These are phyloP conservation scores for Siderastrea siderea DNA, from an alignment of 92 coral and sea anemone species.

Conservation along the genomic window DNA sequence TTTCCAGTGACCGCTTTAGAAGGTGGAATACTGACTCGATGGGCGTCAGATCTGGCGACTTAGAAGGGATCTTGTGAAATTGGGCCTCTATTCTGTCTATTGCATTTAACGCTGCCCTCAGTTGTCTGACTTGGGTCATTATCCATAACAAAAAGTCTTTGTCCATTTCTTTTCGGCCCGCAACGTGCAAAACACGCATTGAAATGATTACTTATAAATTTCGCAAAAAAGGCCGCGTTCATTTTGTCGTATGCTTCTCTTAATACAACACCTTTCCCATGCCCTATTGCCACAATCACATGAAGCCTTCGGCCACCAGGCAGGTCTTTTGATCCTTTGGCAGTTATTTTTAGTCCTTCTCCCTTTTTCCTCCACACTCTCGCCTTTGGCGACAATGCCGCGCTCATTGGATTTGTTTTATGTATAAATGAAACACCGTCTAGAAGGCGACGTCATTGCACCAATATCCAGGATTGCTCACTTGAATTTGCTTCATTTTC, in stretches of 20 bases:
- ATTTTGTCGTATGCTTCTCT: slow-evolving; percentile 59
- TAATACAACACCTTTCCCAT: slow-evolving; percentile 60
- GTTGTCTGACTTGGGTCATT: slow-evolving; percentile 77
- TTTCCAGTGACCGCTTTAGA: too few relatives aligned
- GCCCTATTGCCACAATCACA: slow-evolving; percentile 61
- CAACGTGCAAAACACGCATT: slow-evolving; percentile 65
- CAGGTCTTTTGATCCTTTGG: slow-evolving; percentile 72
- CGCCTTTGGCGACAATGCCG: slow-evolving; percentile 3
- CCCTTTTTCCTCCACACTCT: slow-evolving; percentile 32
- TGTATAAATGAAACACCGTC: slow-evolving; percentile 34
- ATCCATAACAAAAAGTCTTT: slow-evolving; percentile 77
- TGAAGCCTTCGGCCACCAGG: slow-evolving; percentile 69
- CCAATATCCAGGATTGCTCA: too few relatives aligned
- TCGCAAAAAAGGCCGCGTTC: slow-evolving; percentile 63
- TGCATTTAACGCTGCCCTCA: slow-evolving; percentile 7
- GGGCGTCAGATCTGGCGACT: background rate
- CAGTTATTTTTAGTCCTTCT: slow-evolving; percentile 59
- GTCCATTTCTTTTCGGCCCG: slow-evolving; percentile 36
- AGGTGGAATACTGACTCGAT: too few relatives aligned
- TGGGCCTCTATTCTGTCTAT: background rate
- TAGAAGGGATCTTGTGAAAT: background rate
- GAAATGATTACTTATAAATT: slow-evolving; percentile 59
- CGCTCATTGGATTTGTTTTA: slow-evolving; percentile 27
- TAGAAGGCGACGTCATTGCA: background rate
- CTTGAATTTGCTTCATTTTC: slow-evolving; percentile 19